phyloP scores from a whole-genome alignment of 2,113 vertebrate species.

The Poeciliopsis occidentalis region DNA sequence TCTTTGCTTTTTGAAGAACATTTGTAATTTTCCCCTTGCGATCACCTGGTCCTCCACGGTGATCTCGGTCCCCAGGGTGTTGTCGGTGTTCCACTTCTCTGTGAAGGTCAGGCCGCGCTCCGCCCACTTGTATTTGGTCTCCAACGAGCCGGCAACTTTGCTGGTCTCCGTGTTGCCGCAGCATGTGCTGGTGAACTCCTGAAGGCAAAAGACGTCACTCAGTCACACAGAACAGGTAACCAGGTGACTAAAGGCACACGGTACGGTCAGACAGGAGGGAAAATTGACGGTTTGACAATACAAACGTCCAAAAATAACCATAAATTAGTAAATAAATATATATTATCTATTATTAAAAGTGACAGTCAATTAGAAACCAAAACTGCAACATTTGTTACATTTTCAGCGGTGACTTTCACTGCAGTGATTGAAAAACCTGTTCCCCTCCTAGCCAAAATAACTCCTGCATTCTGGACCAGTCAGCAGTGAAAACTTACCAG shows the following conservation, averaged over 20 bases:
- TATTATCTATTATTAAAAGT: too few species aligned
- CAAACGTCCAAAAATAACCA: too few species aligned
- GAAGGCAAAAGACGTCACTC: constrained; percentile 14
- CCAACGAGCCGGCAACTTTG: constrained; percentile 93
- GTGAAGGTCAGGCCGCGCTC: constrained; percentile 95
- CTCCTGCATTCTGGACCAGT: constrained; percentile 5
- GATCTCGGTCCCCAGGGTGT: constrained; percentile 94
- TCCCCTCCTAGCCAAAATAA: constrained; percentile 1
- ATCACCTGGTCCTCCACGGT: constrained; percentile 83
- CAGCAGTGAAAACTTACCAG: constrained; percentile 84
- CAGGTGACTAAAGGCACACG: neutral
- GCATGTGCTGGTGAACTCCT: constrained; percentile 97
- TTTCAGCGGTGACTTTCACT: too few species aligned
- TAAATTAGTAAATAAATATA: too few species aligned
- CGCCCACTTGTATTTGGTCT: constrained; percentile 96
- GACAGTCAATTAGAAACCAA: too few species aligned
- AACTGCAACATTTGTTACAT: too few species aligned
- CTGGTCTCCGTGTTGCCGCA: constrained; percentile 94
- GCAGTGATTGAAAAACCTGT: too few species aligned
- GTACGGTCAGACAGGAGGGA: too few species aligned
- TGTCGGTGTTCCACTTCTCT: constrained; percentile 98
- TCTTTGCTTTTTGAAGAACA: neutral
- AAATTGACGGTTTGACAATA: too few species aligned
- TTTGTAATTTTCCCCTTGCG: neutral
- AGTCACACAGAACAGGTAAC: neutral